phyloP scores from a whole-genome alignment of 2,888 invertebrate genomes.

The Mythimna albipuncta region DNA sequence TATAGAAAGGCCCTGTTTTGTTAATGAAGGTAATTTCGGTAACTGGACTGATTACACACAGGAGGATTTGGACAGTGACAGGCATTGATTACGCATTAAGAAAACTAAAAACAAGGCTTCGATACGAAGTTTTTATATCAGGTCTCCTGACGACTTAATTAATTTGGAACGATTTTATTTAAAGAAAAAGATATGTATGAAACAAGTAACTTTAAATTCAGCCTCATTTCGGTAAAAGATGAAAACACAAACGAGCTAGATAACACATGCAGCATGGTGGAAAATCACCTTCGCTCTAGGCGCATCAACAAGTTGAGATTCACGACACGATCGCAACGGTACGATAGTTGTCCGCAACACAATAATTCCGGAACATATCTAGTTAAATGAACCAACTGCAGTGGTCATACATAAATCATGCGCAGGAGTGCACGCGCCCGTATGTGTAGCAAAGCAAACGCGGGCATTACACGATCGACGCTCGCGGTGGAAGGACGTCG shows the following conservation, averaged over 20 bases:
- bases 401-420: constrained; percentile 87
- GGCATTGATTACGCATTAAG: constrained; percentile 77
- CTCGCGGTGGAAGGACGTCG: constrained; percentile 83
- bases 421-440: constrained; percentile 80
- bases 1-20: constrained; percentile 77
- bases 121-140: constrained; percentile 35
- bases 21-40: constrained; percentile 84
- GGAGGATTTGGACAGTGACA: constrained; percentile 78
- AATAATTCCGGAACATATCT: constrained; percentile 87
- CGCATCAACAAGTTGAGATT: constrained; percentile 74
- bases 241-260: constrained; percentile 40
- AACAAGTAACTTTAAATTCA: constrained; percentile 23
- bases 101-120: constrained; percentile 47
- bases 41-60: constrained; percentile 81
- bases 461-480: constrained; percentile 76
- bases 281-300: constrained; percentile 55
- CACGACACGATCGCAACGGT: constrained; percentile 77
- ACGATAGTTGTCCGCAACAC: constrained; percentile 80
- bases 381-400: constrained; percentile 85
- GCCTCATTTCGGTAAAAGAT: constrained; percentile 56
- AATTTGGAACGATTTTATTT: constrained; percentile 23
- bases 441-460: constrained; percentile 75
- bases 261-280: constrained; percentile 42
- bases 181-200: background rate
- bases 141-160: constrained; percentile 31